Evolutionary conservation across 2,113 vertebrate genomes (phyloP).

Genomic region (Anhinga rufa): DNA sequence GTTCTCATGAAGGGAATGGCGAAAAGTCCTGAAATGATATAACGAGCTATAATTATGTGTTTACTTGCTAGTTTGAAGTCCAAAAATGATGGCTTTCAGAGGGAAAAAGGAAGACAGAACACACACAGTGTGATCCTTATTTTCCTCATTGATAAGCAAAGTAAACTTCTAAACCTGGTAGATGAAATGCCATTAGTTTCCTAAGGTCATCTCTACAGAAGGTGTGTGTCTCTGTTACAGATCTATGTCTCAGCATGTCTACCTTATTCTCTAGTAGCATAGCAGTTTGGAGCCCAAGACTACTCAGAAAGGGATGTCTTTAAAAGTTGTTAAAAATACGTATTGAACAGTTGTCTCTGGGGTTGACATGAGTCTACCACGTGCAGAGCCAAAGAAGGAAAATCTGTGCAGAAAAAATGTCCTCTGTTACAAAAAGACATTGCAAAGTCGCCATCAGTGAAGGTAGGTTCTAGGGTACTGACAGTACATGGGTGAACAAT

Average conservation of each 20-base stretch:
- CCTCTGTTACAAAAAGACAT: background rate
- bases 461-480: background rate
- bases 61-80: background rate
- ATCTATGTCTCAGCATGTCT: accelerated
- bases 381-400: background rate
- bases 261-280: background rate
- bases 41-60: background rate
- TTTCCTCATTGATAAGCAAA: background rate
- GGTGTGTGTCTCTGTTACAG: background rate
- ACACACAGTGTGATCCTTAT: background rate
- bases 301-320: background rate
- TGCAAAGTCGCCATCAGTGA: background rate
- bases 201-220: background rate
- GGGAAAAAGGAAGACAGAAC: background rate
- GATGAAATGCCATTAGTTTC: background rate
- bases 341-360: background rate
- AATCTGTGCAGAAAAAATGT: background rate
- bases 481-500: background rate
- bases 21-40: background rate
- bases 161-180: background rate
- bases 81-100: background rate
- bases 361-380: background rate
- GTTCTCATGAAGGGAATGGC: background rate
- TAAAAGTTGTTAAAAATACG: background rate
- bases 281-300: background rate